Evolutionary conservation across 2,888 invertebrate genomes (phyloP), one percentile per base, ranked within the genome.

Genomic region (Eubasilissa splendida): DNA sequence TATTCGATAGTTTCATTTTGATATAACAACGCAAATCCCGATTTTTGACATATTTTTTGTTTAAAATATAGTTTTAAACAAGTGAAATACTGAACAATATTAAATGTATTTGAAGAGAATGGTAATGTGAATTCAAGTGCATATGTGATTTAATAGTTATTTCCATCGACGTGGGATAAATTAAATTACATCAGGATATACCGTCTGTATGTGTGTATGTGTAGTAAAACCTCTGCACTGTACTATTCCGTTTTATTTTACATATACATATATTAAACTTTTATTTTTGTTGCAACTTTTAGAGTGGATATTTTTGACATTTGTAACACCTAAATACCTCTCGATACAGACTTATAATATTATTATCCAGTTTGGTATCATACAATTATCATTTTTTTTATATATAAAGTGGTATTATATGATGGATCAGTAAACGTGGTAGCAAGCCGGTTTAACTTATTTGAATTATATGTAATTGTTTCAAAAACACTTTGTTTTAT

Each of bases 381-480:
- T 76, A 76, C 76, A 11, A 65, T 14, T 65, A 76, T 42, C 42
- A 4, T 42, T 65, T 65, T 65, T 65, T 76, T 76, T 65, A 52
- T 63, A 52, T 63, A 76, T 65, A 54, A 33, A 63, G 54, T 60
- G 65, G 53, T 52, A 31, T 60, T 65, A 54, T 76, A 54, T 65
- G 65, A 65, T 54, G 65, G 54, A 52, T 52, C 56, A 31, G 31
- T 50, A 22, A 60, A 42, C 65, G 76, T 65, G 63, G 65, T 65
- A 76, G 76, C 50, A 63, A 52, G 63, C 65, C 65, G 76, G 53
- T 76, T 76, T 76, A 76, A 76, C 65, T 76, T 76, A 76, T 76
- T 76, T 76, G 66, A 76, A 76, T 76, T 76, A 76, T 76, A 76
- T 76, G 65, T 76, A 76, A 76, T 76, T 76, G 76, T 76, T 76